Evolutionary conservation across 2,797 vertebrate species (phyloP).

Genomic region (Oreochromis grahami): DNA sequence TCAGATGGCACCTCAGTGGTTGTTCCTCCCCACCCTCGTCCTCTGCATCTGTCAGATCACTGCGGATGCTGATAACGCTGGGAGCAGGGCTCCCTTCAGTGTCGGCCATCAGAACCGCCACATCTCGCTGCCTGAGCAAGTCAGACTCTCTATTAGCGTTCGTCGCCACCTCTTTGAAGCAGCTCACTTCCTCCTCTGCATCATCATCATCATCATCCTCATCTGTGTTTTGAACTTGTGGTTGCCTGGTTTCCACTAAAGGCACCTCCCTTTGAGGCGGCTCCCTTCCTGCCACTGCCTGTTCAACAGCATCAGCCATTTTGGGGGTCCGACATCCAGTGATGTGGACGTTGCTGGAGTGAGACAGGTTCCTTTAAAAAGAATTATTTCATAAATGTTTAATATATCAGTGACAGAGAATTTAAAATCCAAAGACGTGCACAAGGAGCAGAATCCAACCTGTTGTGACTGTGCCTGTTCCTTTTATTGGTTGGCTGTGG

Average conservation of each 20-base stretch:
- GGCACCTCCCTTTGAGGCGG: slow-evolving; percentile 68
- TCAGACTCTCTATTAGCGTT: slow-evolving; percentile 62
- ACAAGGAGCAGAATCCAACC: slow-evolving; percentile 26
- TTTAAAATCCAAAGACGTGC: background rate
- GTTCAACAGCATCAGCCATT: slow-evolving; percentile 76
- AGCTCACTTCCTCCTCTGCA: slow-evolving; percentile 63
- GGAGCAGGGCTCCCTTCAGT: slow-evolving; percentile 85
- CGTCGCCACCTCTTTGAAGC: slow-evolving; percentile 70
- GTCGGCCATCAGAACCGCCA: slow-evolving; percentile 81
- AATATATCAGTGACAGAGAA: background rate
- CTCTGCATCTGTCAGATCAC: slow-evolving; percentile 86
- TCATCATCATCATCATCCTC: slow-evolving; percentile 55
- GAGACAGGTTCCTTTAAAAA: slow-evolving; percentile 79
- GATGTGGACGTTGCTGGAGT: slow-evolving; percentile 80
- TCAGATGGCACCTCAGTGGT: slow-evolving; percentile 73
- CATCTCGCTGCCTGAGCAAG: slow-evolving; percentile 77
- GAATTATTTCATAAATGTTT: background rate
- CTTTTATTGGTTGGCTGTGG: slow-evolving; percentile 89
- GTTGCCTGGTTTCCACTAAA: slow-evolving; percentile 73
- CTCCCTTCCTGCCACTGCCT: slow-evolving; percentile 66
- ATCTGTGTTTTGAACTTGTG: slow-evolving; percentile 46
- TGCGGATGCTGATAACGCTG: slow-evolving; percentile 94
- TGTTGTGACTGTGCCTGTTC: slow-evolving; percentile 88
- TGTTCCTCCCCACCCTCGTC: slow-evolving; percentile 64
- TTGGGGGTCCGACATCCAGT: slow-evolving; percentile 86